phyloP scores from a whole-genome alignment of 2,888 invertebrate genomes.

The Macrosoma leucophasiata region DNA sequence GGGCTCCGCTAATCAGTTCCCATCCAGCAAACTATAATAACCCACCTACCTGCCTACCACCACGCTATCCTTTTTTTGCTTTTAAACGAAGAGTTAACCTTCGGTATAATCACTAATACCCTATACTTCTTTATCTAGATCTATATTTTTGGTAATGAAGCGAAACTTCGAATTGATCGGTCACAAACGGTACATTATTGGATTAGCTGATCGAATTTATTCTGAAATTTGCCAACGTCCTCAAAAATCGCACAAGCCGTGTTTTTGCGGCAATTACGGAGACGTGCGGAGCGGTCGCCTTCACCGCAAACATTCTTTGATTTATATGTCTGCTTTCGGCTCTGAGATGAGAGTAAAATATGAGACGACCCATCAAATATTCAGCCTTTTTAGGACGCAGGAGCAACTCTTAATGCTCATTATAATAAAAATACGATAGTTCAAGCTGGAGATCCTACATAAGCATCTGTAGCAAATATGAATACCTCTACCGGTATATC shows the following conservation, averaged over 20 bases:
- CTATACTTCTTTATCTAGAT: too few species aligned
- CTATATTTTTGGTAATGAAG: too few species aligned
- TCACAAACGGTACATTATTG: too few species aligned
- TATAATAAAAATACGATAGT: conserved; percentile 71
- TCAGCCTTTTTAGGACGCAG: conserved; percentile 58
- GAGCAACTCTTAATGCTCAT: conserved; percentile 62
- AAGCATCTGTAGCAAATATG: conserved; percentile 28
- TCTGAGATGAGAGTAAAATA: conserved; percentile 63
- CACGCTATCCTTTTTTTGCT: too few species aligned
- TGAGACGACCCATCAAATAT: conserved; percentile 67
- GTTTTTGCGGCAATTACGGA: conserved; percentile 71
- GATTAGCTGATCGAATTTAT: conserved; percentile 41
- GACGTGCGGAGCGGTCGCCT: conserved; percentile 63
- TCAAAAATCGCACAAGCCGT: conserved; percentile 62
- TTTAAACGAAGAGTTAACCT: too few species aligned
- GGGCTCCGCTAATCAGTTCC: conserved; percentile 59
- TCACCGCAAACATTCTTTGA: conserved; percentile 64
- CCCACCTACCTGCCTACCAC: conserved; percentile 37
- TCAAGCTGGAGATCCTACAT: conserved; percentile 49
- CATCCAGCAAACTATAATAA: conserved; percentile 42
- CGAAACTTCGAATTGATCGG: too few species aligned
- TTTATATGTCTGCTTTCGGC: conserved; percentile 64
- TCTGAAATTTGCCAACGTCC: conserved; percentile 68
- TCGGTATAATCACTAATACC: too few species aligned
- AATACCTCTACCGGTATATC: conserved; percentile 38